A percentile compares a stretch with the other conserved stretches of the same genome.
These are phyloP conservation scores for Alcis repandata DNA, from an alignment of 2,888 invertebrate genomes.

Conservation along the genomic window DNA sequence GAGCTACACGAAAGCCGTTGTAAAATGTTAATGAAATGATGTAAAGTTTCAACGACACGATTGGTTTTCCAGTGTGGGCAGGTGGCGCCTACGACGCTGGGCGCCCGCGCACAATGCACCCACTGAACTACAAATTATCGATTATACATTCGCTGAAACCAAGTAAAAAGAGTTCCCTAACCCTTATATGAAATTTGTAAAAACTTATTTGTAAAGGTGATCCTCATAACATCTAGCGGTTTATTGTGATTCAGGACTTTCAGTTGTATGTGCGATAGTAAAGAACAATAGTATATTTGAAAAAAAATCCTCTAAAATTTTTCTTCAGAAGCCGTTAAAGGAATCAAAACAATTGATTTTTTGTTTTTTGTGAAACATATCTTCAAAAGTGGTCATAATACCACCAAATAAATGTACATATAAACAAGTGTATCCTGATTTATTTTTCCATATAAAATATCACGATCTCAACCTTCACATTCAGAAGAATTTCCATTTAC, in stretches of 20 bases:
- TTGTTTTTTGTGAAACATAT: no score
- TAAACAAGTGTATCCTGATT: constrained; percentile 21
- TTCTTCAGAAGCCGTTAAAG: no score
- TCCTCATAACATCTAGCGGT: no score
- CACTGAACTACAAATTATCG: neutral
- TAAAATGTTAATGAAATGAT: constrained; percentile 66
- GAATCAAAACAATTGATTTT: no score
- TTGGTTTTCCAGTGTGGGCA: constrained; percentile 62
- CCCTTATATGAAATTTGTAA: no score
- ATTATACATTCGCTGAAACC: neutral
- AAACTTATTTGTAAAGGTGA: no score
- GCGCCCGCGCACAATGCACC: constrained; percentile 42
- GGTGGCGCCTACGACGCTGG: constrained; percentile 64
- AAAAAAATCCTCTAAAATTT: no score
- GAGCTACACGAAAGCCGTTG: constrained; percentile 58
- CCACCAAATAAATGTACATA: neutral
- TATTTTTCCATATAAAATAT: constrained; percentile 60
- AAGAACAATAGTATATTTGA: no score
- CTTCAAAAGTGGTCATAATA: no score
- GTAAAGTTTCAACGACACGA: constrained; percentile 58
- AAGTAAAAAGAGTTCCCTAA: no score
- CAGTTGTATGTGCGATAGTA: no score
- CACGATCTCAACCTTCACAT: constrained; percentile 65
- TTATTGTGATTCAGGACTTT: no score
- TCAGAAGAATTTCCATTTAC: constrained; percentile 61